These are phyloP conservation scores for Dusona sp. DNA, from an alignment of 2,888 invertebrate species.

Conservation along the genomic window DNA sequence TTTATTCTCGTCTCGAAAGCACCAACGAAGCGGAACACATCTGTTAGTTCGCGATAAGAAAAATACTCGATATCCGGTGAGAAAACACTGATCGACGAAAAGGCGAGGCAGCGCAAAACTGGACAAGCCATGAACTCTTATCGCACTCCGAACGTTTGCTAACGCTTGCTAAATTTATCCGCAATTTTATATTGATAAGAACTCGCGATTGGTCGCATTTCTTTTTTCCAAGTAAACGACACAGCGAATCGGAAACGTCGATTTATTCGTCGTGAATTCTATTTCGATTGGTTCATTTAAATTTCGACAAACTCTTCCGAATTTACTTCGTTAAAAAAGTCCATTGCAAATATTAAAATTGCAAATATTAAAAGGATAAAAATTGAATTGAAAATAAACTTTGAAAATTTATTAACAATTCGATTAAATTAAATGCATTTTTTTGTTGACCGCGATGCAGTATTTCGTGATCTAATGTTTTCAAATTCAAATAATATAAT, in stretches of 20 bases:
- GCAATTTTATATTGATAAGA: conserved; percentile 20
- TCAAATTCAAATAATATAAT: no score
- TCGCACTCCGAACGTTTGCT: conserved; percentile 27
- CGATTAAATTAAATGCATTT: no score
- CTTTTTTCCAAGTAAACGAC: background rate
- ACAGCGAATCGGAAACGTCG: background rate
- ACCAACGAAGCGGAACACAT: conserved; percentile 26
- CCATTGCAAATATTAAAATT: no score
- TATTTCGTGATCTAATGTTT: background rate
- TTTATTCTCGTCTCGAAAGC: conserved; percentile 15
- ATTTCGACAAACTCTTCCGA: background rate
- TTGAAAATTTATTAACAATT: no score
- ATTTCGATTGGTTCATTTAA: background rate
- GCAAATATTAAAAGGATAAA: no score
- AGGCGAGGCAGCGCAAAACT: conserved; percentile 19
- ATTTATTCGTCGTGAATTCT: background rate
- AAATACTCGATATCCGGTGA: conserved; percentile 61
- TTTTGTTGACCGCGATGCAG: no score
- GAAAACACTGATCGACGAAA: conserved; percentile 47
- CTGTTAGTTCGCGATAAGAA: conserved; percentile 59
- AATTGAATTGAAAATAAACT: no score
- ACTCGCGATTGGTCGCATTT: background rate
- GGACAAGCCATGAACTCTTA: conserved; percentile 43
- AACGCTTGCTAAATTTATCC: conserved; percentile 10
- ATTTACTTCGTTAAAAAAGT: background rate